phyloP scores from a whole-genome alignment of 1,140 invertebrate genomes.

The Trichonephila inaurata region DNA sequence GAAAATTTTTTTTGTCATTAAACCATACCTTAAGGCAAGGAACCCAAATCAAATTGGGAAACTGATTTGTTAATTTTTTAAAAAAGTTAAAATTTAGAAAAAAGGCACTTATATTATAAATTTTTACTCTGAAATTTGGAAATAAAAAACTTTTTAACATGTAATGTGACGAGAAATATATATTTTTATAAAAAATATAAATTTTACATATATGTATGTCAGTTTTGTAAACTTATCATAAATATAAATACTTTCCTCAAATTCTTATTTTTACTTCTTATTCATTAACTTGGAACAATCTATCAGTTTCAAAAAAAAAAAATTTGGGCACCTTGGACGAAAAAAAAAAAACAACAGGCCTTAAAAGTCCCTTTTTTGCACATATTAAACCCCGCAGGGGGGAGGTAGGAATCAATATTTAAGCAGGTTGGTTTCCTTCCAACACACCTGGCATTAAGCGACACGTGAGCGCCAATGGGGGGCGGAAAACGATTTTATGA shows the following conservation, averaged over 20 bases:
- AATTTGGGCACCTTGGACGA: background rate
- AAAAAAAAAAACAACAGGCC: background rate
- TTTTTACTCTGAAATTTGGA: no score
- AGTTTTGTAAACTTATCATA: background rate
- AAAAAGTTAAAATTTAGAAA: no score
- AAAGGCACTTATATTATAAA: no score
- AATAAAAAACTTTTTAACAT: no score
- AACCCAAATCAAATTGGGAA: no score
- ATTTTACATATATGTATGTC: background rate
- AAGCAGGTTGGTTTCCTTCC: slow-evolving; percentile 13
- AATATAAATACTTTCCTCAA: no score
- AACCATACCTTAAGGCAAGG: no score
- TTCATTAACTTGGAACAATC: background rate
- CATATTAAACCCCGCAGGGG: background rate
- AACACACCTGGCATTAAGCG: slow-evolving; percentile 43
- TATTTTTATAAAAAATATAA: background rate
- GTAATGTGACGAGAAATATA: no score
- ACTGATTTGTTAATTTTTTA: no score
- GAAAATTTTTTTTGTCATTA: no score
- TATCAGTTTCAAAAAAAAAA: background rate
- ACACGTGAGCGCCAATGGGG: slow-evolving; percentile 63
- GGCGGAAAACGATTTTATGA: slow-evolving; percentile 62
- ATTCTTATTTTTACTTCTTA: background rate
- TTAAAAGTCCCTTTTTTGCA: background rate
- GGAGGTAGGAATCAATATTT: slow-evolving; percentile 28